Evolutionary conservation across 2,888 invertebrate genomes (phyloP).

Genomic region (Serripes groenlandicus): DNA sequence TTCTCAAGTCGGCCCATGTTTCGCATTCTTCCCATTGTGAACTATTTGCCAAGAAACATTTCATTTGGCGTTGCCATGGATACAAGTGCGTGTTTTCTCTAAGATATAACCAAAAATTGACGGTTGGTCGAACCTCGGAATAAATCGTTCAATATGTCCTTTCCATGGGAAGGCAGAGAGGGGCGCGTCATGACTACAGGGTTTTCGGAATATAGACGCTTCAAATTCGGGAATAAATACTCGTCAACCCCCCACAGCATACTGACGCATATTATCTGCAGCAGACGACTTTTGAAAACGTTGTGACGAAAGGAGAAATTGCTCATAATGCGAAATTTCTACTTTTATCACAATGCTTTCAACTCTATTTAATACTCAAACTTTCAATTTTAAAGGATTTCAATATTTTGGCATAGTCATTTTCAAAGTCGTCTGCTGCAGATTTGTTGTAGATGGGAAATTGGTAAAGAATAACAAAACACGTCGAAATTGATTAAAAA

Average conservation of each 20-base stretch:
- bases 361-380: neutral
- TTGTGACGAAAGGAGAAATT: too few species aligned
- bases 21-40: constrained; percentile 47
- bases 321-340: too few species aligned
- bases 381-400: too few species aligned
- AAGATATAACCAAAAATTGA: constrained; percentile 65
- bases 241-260: too few species aligned
- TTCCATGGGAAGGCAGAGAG: constrained; percentile 35
- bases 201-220: too few species aligned
- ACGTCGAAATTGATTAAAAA: neutral
- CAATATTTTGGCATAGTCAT: too few species aligned
- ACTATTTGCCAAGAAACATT: constrained; percentile 65
- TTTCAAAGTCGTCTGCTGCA: too few species aligned
- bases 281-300: too few species aligned
- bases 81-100: constrained; percentile 60
- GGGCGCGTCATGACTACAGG: neutral
- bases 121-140: constrained; percentile 62
- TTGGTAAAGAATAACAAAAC: neutral
- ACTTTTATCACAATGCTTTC: neutral
- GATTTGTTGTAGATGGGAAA: too few species aligned
- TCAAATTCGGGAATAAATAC: too few species aligned
- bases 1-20: constrained; percentile 39
- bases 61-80: constrained; percentile 63
- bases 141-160: constrained; percentile 59
- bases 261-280: too few species aligned